Percentiles rank a stretch among this genome's conserved stretches.
Conservation (phyloP, 2,888 invertebrate genomes). For the Stramonita haemastoma region DNA sequence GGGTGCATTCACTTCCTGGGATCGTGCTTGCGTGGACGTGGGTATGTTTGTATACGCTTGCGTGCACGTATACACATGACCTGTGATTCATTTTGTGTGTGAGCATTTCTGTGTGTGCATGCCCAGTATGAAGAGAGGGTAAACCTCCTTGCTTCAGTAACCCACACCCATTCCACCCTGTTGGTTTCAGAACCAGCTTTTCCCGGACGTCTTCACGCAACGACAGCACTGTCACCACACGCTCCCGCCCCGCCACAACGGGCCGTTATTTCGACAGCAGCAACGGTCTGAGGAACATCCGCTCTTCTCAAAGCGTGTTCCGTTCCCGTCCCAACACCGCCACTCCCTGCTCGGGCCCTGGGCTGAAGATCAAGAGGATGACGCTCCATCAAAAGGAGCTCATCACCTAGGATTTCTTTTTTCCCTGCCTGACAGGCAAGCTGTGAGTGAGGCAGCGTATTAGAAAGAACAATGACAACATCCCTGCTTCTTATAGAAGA, state of each 20-base stretch:
- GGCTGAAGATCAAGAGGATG: conserved; percentile 29
- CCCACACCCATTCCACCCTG: background rate
- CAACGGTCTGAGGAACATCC: conserved; percentile 43
- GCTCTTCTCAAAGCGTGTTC: background rate
- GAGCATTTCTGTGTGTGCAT: too few relatives aligned
- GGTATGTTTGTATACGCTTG: background rate
- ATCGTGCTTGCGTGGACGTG: background rate
- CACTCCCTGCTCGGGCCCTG: background rate
- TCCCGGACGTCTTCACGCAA: conserved; percentile 16
- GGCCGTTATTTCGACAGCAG: conserved; percentile 47
- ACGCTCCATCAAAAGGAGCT: conserved; percentile 36
- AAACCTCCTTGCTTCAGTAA: too few relatives aligned
- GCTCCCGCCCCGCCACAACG: conserved; percentile 38
- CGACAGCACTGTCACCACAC: background rate
- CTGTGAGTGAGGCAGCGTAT: too few relatives aligned
- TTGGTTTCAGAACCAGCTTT: background rate
- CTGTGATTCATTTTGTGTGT: background rate
- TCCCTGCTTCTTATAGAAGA: too few relatives aligned
- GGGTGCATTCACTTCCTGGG: too few relatives aligned
- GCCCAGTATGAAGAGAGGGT: too few relatives aligned
- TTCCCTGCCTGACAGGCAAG: too few relatives aligned
- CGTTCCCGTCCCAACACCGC: conserved; percentile 34
- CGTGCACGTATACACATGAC: too few relatives aligned
- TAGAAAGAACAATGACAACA: too few relatives aligned
- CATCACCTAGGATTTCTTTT: background rate